Evolutionary conservation across 2,797 vertebrate genomes (phyloP), one percentile per base, ranked within the genome.

Genomic region (Enteromius viviparus): DNA sequence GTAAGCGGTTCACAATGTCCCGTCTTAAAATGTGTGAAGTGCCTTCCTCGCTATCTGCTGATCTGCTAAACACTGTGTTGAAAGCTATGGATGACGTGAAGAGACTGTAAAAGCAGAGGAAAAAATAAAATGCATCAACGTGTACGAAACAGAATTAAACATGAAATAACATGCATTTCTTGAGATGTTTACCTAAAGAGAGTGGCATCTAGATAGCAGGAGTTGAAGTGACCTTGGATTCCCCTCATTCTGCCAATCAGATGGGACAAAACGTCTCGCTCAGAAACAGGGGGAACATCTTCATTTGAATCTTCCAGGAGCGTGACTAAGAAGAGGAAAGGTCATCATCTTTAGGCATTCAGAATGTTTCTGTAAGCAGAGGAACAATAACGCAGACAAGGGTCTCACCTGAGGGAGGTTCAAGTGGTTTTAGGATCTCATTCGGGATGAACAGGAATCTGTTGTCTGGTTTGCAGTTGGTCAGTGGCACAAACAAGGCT

Each of bases 211-310:
- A 96, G 92, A 87, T 96, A 96, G 86, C 96, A 96, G 71, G 95
- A 96, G 88, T 96, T 96, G 85, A 93, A 91, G 81, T 96, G 94
- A 45, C 96, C 96, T 83, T 96, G 95, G 85, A 96, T 96, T 55
- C 95, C 96, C 83, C 93, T 96, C 94, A 95, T 96, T 87, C 71
- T 91, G 17, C 96, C 96, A 62, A 93, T 91, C 32, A 96, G 88
- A 87, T 94, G 85, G 45, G 91, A 87, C 64, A 89, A 77, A 11
- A 78, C 93, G 55, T 95, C 81, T 0, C 91, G 91, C 78, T 96
- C 94, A 34, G 89, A 84, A 49, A 95, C 81, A 34, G 95, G 95
- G 4, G 92, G 89, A 0, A 86, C 89, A 60, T 94, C 88, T 55
- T 92, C 93, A 1, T 81, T 88, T 0, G 53, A 87, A n/a, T 94